These are phyloP conservation scores for Nomada fabriciana DNA, from an alignment of 2,888 invertebrate species.

Conservation along the genomic window DNA sequence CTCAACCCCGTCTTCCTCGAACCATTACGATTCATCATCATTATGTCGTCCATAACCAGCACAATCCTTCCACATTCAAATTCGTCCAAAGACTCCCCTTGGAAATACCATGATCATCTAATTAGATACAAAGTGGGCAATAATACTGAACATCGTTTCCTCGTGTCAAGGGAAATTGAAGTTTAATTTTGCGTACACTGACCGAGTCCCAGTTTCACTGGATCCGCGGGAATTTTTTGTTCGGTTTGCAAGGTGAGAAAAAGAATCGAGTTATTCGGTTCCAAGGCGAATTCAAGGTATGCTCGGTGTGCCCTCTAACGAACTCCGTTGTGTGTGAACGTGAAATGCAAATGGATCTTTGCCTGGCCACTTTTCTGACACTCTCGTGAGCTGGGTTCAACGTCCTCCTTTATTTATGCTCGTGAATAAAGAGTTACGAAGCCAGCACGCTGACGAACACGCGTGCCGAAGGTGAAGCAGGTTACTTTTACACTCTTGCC, in stretches of 20 bases:
- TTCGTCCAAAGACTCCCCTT: not conserved
- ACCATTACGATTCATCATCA: constrained; percentile 4
- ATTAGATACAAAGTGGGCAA: not conserved
- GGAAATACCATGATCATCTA: too few species aligned
- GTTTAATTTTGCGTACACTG: too few species aligned
- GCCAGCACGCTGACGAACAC: not conserved
- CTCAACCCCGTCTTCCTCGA: not conserved
- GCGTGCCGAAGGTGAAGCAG: constrained; percentile 32
- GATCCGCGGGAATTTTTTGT: too few species aligned
- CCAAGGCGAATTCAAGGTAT: not conserved
- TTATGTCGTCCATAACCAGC: not conserved
- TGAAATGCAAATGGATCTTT: constrained; percentile 58
- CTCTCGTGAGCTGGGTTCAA: constrained; percentile 50
- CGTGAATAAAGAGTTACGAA: constrained; percentile 47
- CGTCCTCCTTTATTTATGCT: constrained; percentile 51
- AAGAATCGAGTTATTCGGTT: not conserved
- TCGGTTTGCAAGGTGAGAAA: not conserved
- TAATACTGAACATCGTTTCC: not conserved
- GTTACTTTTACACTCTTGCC: not conserved
- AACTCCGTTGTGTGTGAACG: constrained; percentile 40
- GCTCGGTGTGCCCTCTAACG: constrained; percentile 30
- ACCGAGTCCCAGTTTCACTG: too few species aligned
- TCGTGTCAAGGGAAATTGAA: too few species aligned
- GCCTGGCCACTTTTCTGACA: constrained; percentile 47
- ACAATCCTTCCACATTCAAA: not conserved